Conservation (phyloP, 2,797 vertebrate genomes). For the Acrossocheilus fasciatus region DNA sequence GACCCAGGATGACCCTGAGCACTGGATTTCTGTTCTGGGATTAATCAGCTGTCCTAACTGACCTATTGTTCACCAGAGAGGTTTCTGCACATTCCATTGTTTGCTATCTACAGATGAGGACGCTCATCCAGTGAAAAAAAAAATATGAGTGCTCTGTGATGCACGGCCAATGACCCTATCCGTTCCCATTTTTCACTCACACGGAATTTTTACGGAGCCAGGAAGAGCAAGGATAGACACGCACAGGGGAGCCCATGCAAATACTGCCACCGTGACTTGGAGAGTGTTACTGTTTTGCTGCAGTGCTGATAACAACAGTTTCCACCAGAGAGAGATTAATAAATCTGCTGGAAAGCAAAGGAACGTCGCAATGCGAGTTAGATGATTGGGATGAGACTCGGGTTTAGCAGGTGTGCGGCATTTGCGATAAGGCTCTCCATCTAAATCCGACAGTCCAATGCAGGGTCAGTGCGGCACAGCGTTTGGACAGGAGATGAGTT, state of each 20-base stretch:
- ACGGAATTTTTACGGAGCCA: slow-evolving; percentile 32
- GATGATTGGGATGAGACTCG: slow-evolving; percentile 36
- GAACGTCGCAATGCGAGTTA: slow-evolving; percentile 24
- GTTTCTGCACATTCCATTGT: slow-evolving; percentile 38
- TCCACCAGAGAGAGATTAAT: slow-evolving; percentile 53
- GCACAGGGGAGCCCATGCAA: slow-evolving; percentile 39
- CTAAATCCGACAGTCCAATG: slow-evolving; percentile 34
- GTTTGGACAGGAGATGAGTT: slow-evolving; percentile 2
- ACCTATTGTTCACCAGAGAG: slow-evolving; percentile 39
- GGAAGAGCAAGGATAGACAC: slow-evolving; percentile 13
- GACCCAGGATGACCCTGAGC: slow-evolving; percentile 48
- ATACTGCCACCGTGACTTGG: slow-evolving; percentile 42
- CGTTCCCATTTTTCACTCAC: slow-evolving; percentile 37
- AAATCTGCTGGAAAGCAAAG: slow-evolving; percentile 36
- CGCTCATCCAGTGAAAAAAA: slow-evolving; percentile 16
- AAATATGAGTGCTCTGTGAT: slow-evolving; percentile 1
- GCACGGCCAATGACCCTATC: slow-evolving; percentile 23
- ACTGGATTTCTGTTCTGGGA: slow-evolving; percentile 44
- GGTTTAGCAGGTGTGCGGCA: slow-evolving; percentile 44
- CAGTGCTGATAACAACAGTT: slow-evolving; percentile 47
- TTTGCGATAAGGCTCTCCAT: slow-evolving; percentile 36
- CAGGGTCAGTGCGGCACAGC: neutral
- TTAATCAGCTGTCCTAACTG: slow-evolving; percentile 37
- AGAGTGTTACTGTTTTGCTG: slow-evolving; percentile 32
- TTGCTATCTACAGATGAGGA: slow-evolving; percentile 35